A percentile compares a stretch with the other conserved stretches of the same genome.
Conservation (phyloP, 2,113 vertebrate species). For the Hyperoodon ampullatus region DNA sequence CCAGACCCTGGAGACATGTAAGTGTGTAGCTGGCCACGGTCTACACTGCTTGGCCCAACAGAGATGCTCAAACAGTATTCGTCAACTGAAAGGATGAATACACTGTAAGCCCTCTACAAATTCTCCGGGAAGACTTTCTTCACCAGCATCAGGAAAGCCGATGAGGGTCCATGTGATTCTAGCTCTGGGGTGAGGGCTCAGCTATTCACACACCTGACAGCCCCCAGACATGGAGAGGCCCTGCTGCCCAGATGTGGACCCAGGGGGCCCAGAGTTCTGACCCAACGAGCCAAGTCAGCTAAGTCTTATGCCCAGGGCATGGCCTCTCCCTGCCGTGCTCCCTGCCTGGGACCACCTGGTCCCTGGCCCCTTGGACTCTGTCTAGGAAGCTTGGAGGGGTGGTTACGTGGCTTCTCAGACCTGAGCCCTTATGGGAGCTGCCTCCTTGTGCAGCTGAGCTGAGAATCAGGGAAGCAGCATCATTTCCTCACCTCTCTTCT, state of each 20-base stretch:
- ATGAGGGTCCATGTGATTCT: background rate
- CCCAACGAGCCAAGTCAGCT: background rate
- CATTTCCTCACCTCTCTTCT: background rate
- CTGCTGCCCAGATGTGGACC: background rate
- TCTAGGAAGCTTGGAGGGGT: background rate
- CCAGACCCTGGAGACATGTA: background rate
- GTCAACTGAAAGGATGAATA: background rate
- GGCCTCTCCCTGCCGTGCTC: background rate
- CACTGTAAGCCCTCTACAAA: background rate
- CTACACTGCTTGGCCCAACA: background rate
- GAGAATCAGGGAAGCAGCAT: background rate
- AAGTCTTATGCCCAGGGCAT: background rate
- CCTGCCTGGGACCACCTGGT: background rate
- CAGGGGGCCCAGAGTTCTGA: background rate
- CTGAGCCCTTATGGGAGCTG: background rate
- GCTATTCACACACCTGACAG: background rate
- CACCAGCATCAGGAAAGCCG: background rate
- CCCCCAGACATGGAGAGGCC: background rate
- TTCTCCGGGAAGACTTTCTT: background rate
- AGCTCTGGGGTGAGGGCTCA: background rate
- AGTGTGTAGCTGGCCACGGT: background rate
- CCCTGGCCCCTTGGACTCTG: background rate
- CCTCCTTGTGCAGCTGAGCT: background rate
- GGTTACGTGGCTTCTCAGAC: background rate
- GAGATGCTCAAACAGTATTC: no score